Conservation (phyloP, 2,797 vertebrate species). For the Gallirallus australis region DNA sequence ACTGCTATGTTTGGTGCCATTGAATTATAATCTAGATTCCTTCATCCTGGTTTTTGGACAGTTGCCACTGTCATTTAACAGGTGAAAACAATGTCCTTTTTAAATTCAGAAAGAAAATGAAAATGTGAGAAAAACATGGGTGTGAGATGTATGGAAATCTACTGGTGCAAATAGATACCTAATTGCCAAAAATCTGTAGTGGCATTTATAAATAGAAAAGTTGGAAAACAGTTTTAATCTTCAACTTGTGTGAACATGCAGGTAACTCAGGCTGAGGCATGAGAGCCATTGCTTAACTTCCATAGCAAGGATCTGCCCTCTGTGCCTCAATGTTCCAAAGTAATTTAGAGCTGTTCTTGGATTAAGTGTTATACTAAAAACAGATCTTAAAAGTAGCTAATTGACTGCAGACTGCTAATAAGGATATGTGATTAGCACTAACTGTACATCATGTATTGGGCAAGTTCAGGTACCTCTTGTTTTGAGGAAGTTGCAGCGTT, state of each 20-base stretch:
- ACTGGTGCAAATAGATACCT: slow-evolving; percentile 33
- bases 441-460: neutral
- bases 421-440: neutral
- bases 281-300: neutral
- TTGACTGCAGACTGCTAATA: neutral
- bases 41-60: slow-evolving; percentile 36
- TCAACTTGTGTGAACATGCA: neutral
- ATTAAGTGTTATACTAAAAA: neutral
- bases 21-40: slow-evolving; percentile 61
- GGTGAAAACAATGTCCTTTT: slow-evolving; percentile 70
- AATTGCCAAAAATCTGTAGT: neutral
- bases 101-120: slow-evolving; percentile 61
- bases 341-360: neutral
- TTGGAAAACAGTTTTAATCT: neutral
- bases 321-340: neutral
- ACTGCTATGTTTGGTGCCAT: slow-evolving; percentile 48
- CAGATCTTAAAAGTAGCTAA: neutral
- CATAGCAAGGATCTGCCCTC: neutral
- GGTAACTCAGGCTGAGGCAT: neutral
- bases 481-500: neutral
- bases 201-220: slow-evolving; percentile 20
- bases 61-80: slow-evolving; percentile 49
- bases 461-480: neutral
- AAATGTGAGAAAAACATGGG: slow-evolving; percentile 62
- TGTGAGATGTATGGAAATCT: slow-evolving; percentile 36